Evolutionary conservation across 2,888 invertebrate genomes (phyloP).

Genomic region (Tetragonisca angustula): DNA sequence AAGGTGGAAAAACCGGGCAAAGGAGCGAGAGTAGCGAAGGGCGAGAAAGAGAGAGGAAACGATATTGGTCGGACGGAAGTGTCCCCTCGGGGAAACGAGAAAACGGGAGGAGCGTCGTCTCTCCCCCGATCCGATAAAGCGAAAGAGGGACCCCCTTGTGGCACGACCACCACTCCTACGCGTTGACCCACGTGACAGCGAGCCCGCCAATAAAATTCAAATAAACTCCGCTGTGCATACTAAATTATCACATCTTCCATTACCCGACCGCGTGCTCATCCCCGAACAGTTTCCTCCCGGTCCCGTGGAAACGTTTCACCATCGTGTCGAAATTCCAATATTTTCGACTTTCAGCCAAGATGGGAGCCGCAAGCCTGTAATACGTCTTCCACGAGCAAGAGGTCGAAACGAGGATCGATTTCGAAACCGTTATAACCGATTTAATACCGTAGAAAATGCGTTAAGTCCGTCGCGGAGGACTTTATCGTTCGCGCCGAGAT

Average conservation of each 20-base stretch:
- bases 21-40: constrained; percentile 21
- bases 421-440: constrained; percentile 15
- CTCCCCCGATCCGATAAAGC: constrained; percentile 80
- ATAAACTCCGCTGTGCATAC: constrained; percentile 84
- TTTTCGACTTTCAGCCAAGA: constrained; percentile 50
- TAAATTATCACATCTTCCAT: constrained; percentile 84
- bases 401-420: not conserved
- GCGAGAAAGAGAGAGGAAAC: constrained; percentile 61
- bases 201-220: constrained; percentile 84
- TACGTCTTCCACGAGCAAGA: no score
- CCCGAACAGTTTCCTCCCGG: constrained; percentile 56
- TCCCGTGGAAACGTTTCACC: constrained; percentile 57
- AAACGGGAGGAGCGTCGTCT: constrained; percentile 79
- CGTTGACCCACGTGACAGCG: constrained; percentile 77
- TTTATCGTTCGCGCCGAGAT: constrained; percentile 29
- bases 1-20: constrained; percentile 44
- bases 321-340: constrained; percentile 67
- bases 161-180: constrained; percentile 67
- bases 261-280: constrained; percentile 74
- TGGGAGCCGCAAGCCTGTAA: not conserved
- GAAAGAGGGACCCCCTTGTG: constrained; percentile 78
- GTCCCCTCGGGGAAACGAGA: constrained; percentile 83
- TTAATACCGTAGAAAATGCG: constrained; percentile 11
- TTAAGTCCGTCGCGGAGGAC: constrained; percentile 6
- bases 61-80: constrained; percentile 83